phyloP scores from a whole-genome alignment of 2,888 invertebrate species.

The Coenonympha arcania region DNA sequence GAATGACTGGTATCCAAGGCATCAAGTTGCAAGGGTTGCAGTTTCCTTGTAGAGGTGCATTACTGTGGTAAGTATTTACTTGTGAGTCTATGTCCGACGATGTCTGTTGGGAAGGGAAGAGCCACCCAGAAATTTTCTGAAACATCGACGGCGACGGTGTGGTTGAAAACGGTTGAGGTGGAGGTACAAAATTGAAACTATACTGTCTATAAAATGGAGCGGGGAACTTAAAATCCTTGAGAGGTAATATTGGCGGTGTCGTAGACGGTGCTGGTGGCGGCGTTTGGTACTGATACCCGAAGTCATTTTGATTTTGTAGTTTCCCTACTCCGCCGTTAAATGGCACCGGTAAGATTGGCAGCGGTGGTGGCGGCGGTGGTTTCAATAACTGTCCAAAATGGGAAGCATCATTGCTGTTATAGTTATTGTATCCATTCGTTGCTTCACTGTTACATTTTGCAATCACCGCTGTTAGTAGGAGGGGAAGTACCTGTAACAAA shows the following conservation, averaged over 20 bases:
- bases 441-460: conserved; percentile 49
- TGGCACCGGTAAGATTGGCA: conserved; percentile 56
- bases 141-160: conserved; percentile 71
- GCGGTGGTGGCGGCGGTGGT: conserved; percentile 60
- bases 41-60: conserved; percentile 64
- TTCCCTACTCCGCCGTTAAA: conserved; percentile 53
- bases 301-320: conserved; percentile 50
- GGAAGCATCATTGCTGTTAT: conserved; percentile 42
- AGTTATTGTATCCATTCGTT: conserved; percentile 39
- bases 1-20: conserved; percentile 85
- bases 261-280: conserved; percentile 44
- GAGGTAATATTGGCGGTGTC: conserved; percentile 30
- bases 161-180: conserved; percentile 59
- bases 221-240: conserved; percentile 59
- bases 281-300: conserved; percentile 49
- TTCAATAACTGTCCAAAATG: conserved; percentile 57
- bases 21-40: conserved; percentile 86
- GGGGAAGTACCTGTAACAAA: conserved; percentile 54
- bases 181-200: conserved; percentile 64
- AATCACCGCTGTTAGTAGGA: conserved; percentile 46
- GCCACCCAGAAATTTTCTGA: conserved; percentile 75
- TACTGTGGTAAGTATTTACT: conserved; percentile 37
- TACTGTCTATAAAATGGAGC: conserved; percentile 67
- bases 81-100: conserved; percentile 38
- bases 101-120: conserved; percentile 71